These are phyloP conservation scores for Antitype chi DNA, from an alignment of 2,888 invertebrate species.

Conservation along the genomic window DNA sequence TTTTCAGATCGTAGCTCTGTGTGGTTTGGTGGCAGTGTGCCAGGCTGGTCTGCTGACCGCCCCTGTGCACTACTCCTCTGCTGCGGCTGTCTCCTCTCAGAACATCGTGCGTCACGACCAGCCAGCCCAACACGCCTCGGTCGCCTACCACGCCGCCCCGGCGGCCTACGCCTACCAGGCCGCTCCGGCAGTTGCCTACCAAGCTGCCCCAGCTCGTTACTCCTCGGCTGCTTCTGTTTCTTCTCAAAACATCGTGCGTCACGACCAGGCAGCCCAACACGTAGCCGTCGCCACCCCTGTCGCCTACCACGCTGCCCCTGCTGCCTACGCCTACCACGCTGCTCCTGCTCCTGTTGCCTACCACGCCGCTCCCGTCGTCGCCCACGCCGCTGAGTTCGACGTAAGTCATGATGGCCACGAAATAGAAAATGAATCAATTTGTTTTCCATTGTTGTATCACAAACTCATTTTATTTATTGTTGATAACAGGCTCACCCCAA, in stretches of 20 bases:
- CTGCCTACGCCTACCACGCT: slow-evolving; percentile 45
- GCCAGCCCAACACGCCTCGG: slow-evolving; percentile 58
- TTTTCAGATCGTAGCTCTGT: slow-evolving; percentile 77
- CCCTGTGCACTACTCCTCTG: slow-evolving; percentile 77
- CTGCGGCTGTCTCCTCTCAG: slow-evolving; percentile 77
- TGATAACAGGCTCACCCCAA: slow-evolving; percentile 82
- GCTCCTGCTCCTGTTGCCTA: slow-evolving; percentile 51
- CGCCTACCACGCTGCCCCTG: slow-evolving; percentile 42
- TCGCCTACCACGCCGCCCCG: slow-evolving; percentile 50
- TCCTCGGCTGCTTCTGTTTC: slow-evolving; percentile 77
- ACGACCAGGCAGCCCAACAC: slow-evolving; percentile 72
- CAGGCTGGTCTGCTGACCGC: slow-evolving; percentile 78
- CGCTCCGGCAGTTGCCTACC: slow-evolving; percentile 60
- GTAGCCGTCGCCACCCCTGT: slow-evolving; percentile 65
- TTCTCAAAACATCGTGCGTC: slow-evolving; percentile 79
- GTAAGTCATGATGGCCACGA: slow-evolving; percentile 21
- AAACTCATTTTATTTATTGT: slow-evolving; percentile 67
- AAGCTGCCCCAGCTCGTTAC: slow-evolving; percentile 75
- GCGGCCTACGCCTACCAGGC: slow-evolving; percentile 49
- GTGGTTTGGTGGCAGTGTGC: slow-evolving; percentile 75
- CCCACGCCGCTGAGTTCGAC: slow-evolving; percentile 52
- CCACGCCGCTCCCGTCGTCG: slow-evolving; percentile 81
- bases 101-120: slow-evolving; percentile 74
- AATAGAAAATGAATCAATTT: neutral
- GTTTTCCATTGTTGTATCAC: neutral